phyloP scores from a whole-genome alignment of 1,140 invertebrate genomes.

The Archivesica marissinica region DNA sequence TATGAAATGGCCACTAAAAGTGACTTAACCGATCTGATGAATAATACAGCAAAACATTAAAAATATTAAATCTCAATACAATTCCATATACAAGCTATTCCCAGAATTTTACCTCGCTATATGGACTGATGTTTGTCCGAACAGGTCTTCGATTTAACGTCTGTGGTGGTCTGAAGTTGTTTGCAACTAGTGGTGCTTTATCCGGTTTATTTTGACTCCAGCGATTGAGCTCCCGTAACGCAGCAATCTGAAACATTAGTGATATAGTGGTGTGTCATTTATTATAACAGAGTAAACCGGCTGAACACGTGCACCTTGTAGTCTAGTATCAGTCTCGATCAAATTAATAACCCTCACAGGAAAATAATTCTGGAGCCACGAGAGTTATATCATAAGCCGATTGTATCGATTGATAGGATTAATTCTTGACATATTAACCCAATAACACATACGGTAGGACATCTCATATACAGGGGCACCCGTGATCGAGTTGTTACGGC shows the following conservation, averaged over 20 bases:
- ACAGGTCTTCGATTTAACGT: conserved; percentile 51
- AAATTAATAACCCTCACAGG: too few species aligned
- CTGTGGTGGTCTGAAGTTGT: conserved; percentile 60
- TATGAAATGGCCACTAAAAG: not conserved
- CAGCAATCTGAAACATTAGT: conserved; percentile 23
- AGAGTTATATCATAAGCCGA: too few species aligned
- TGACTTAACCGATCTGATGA: not conserved
- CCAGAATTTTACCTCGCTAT: conserved; percentile 20
- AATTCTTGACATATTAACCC: too few species aligned
- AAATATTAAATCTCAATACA: not conserved
- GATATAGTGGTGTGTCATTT: too few species aligned
- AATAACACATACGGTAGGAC: too few species aligned
- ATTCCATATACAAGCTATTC: not conserved
- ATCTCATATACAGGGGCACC: too few species aligned
- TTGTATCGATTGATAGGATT: too few species aligned
- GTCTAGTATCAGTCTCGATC: too few species aligned
- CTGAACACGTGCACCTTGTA: too few species aligned
- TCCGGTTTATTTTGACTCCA: conserved; percentile 13
- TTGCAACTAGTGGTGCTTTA: conserved; percentile 22
- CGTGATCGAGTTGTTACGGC: too few species aligned
- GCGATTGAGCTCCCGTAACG: conserved; percentile 25
- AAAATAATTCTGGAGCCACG: too few species aligned
- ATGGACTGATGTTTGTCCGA: conserved; percentile 59
- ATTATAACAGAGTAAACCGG: not conserved
- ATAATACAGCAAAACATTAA: not conserved